Evolutionary conservation across 64 coral and sea anemone species (phyloP), one percentile per base, ranked within the genome.

Genomic region (Actinia tenebrosa): DNA sequence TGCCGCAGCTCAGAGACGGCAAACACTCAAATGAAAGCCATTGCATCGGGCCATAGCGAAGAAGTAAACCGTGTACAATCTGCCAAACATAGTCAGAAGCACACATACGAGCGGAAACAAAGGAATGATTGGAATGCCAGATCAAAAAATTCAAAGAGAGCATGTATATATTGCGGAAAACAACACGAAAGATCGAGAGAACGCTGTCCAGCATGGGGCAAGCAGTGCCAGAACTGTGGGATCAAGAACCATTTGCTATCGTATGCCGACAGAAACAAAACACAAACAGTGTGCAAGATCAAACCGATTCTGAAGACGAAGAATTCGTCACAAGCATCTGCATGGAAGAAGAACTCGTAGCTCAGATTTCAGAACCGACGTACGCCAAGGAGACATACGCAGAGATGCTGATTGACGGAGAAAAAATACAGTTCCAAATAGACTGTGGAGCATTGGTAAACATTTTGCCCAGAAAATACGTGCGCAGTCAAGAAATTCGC

Each of bases 381-480:
- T 63, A 16, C 4, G 60, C 60, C 60, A 63, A 63, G 18, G 60
- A 63, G 60, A 63, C 3, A 22, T 64, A 64, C 8, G 18, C 62
- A 22, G 62, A 64, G 62, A 66, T 66, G 63, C 19, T 66, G 5
- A 66, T 66, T 10, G 7, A 66, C 63, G 10, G n/a, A 66, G 26
- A 27, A 10, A 42, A 27, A 22, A 22, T 71, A 10, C 8, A 11
- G 2, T 80, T 86, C 20, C 83, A 86, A 86, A 20, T 86, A 27
- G 75, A 86, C 84, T 82, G 89, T 80, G 89, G 89, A 1, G 72
- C 56, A 7, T 91, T 84, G 3, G 69, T 91, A 3, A 91, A 90
- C 47, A 63, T 78, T 25, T 26, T 91, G 58, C 79, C 59, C 25
- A 17, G 86, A 61, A 45, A 52, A 2, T 60, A 91, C 83, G 23